These are phyloP conservation scores for Chrysomallon squamiferum DNA, from an alignment of 1,140 invertebrate species.

Conservation along the genomic window DNA sequence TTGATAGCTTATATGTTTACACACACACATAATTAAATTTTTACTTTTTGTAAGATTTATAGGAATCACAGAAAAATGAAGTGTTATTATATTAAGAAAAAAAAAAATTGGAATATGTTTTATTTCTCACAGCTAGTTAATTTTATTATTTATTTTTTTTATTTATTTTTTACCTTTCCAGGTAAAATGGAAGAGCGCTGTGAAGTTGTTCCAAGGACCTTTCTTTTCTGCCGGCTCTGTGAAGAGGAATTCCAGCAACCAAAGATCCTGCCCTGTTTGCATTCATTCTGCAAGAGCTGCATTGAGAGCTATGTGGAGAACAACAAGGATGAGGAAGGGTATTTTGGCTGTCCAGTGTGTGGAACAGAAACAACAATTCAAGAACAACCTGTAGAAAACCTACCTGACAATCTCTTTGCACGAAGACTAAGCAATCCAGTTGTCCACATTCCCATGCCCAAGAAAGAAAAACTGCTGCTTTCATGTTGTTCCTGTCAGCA, in stretches of 20 bases:
- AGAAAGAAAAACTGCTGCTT: slow-evolving; percentile 31
- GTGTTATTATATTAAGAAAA: too few relatives aligned
- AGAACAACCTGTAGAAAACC: slow-evolving; percentile 8
- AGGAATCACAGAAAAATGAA: too few relatives aligned
- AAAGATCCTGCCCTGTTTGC: slow-evolving; percentile 86
- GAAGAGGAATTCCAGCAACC: slow-evolving; percentile 66
- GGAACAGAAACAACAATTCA: slow-evolving; percentile 30
- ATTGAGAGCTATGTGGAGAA: slow-evolving; percentile 58
- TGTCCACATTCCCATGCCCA: background rate
- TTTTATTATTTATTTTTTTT: too few relatives aligned
- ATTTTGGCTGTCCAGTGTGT: slow-evolving; percentile 45
- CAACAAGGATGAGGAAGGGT: slow-evolving; percentile 14
- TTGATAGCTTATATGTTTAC: too few relatives aligned
- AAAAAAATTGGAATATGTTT: too few relatives aligned
- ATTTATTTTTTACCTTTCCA: too few relatives aligned
- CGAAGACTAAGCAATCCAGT: slow-evolving; percentile 38
- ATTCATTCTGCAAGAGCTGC: slow-evolving; percentile 91
- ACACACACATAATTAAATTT: too few relatives aligned
- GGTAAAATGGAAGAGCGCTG: slow-evolving; percentile 42
- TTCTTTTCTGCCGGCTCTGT: slow-evolving; percentile 55
- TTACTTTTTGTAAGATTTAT: too few relatives aligned
- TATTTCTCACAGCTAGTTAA: too few relatives aligned
- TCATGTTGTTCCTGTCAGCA: slow-evolving; percentile 31
- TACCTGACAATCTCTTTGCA: slow-evolving; percentile 47
- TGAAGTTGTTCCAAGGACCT: slow-evolving; percentile 49